These are phyloP conservation scores for Allolobophora icterica DNA, from an alignment of 2,888 invertebrate genomes.

Conservation along the genomic window DNA sequence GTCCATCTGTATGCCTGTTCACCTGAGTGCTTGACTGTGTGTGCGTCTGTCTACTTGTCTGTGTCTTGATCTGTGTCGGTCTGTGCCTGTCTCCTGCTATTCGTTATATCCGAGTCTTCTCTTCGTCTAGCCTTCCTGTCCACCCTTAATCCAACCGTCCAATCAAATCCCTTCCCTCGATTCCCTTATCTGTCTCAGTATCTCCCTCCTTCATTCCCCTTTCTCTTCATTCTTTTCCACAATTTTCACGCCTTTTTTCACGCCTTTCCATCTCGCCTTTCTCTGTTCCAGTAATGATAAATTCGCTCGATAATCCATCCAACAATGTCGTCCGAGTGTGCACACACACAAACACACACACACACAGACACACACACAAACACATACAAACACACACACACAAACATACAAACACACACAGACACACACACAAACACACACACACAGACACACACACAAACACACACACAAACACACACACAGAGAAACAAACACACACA, in stretches of 20 bases:
- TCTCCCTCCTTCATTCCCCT: background rate
- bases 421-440: too few relatives aligned
- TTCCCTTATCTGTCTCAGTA: background rate
- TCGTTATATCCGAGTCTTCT: background rate
- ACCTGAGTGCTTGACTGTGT: too few relatives aligned
- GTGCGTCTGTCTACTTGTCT: background rate
- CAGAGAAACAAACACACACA: too few relatives aligned
- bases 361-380: too few relatives aligned
- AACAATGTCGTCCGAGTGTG: background rate
- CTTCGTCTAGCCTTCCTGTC: background rate
- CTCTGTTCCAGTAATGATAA: background rate
- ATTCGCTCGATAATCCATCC: background rate
- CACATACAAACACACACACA: too few relatives aligned
- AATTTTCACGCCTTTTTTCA: background rate
- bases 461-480: too few relatives aligned
- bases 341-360: too few relatives aligned
- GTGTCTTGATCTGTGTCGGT: background rate
- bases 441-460: too few relatives aligned
- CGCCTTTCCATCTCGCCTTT: background rate
- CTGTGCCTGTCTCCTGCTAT: background rate
- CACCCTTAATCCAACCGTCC: background rate
- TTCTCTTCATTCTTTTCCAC: background rate
- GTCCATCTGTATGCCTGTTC: background rate
- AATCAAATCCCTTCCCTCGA: background rate
- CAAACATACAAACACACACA: too few relatives aligned